Percentiles rank a stretch among this genome's conserved stretches.
Conservation (phyloP, 2,113 vertebrate species). For the Eupsittula cactorum region DNA sequence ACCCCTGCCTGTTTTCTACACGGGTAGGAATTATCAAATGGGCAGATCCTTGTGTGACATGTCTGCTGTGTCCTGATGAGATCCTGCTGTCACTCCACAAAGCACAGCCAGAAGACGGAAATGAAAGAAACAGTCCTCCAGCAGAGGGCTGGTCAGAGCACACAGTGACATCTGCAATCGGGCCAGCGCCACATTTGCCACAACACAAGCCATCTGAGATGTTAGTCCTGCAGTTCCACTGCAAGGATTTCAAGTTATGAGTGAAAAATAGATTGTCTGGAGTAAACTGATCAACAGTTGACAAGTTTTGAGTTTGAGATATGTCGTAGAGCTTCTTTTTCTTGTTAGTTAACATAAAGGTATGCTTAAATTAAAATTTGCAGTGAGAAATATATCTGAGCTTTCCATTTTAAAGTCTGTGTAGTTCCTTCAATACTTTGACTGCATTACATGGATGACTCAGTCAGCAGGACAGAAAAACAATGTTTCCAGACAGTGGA, state of each 20-base stretch:
- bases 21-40: not conserved
- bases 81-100: not conserved
- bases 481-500: not conserved
- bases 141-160: not conserved
- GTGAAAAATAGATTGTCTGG: not conserved
- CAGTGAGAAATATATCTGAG: not conserved
- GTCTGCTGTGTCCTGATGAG: not conserved
- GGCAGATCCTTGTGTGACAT: not conserved
- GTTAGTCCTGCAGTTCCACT: not conserved
- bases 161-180: not conserved
- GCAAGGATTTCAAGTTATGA: not conserved
- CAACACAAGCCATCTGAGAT: not conserved
- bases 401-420: not conserved
- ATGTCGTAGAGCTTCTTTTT: not conserved
- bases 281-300: not conserved
- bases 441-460: accelerated
- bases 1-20: not conserved
- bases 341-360: not conserved
- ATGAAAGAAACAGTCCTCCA: not conserved
- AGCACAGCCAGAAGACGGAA: not conserved
- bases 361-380: not conserved
- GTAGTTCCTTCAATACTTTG: not conserved
- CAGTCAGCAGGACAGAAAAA: not conserved
- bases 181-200: accelerated
- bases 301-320: not conserved